Percentiles rank a stretch among this genome's conserved stretches.
These are phyloP conservation scores for Sebastes kiyomatsui DNA, from an alignment of 2,797 vertebrate species.

Conservation along the genomic window DNA sequence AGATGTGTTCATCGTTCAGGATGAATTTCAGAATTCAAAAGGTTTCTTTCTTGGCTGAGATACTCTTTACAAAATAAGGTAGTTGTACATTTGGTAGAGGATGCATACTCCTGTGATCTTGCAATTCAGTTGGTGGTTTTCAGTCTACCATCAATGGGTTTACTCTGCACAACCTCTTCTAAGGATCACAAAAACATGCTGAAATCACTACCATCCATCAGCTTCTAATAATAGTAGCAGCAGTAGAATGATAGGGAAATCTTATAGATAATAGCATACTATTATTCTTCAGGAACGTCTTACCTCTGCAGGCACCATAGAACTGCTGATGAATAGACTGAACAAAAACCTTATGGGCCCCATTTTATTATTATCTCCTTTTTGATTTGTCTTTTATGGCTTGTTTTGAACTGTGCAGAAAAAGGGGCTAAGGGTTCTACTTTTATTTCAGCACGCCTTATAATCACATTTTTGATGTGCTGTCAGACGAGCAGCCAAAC, in stretches of 20 bases:
- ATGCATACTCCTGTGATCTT: background rate
- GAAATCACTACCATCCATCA: background rate
- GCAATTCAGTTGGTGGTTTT: background rate
- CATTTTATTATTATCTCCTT: conserved; percentile 10
- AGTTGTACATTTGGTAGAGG: background rate
- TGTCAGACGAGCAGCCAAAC: conserved; percentile 20
- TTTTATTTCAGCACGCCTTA: conserved; percentile 7
- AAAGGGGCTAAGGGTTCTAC: background rate
- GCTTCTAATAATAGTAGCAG: background rate
- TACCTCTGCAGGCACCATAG: background rate
- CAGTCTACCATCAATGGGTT: background rate
- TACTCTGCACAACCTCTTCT: background rate
- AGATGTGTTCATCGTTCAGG: background rate
- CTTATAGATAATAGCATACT: conserved; percentile 8
- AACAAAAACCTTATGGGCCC: conserved; percentile 9
- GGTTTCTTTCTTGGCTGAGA: background rate
- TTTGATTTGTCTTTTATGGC: conserved; percentile 40
- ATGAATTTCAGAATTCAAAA: background rate
- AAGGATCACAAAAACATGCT: background rate
- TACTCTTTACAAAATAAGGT: background rate
- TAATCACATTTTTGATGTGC: conserved; percentile 44
- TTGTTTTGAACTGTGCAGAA: conserved; percentile 36
- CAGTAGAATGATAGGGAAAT: conserved; percentile 1
- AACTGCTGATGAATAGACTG: conserved; percentile 36
- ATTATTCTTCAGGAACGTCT: conserved; percentile 7